Evolutionary conservation across 2,888 invertebrate genomes (phyloP), one percentile per base, ranked within the genome.

Genomic region (Drosophila robusta): DNA sequence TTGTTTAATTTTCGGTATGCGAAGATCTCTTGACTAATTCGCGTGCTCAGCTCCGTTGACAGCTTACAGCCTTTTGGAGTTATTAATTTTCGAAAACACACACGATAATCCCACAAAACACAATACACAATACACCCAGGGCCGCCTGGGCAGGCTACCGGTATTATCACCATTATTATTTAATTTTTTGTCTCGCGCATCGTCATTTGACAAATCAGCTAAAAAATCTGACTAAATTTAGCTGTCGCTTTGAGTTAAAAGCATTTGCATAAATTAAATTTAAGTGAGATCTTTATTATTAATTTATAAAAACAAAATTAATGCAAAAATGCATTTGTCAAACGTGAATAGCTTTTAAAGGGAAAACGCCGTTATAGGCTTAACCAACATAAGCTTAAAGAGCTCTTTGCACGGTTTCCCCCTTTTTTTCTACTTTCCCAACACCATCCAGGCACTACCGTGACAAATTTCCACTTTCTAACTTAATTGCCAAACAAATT

Each of bases 191-290:
- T 26, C 3, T 22, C 3, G 22, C 8, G 7, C 8, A 26, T 26
- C 24, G 32, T 61, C 65, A 63, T 55, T 66, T 67, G 61, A 78
- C 73, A 80, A 80, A 78, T 71, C 61, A 60, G 66, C 70, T 47
- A 47, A 32, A 7, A 65, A 66, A 32, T 50, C 42, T 55, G 46
- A 41, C 54, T 50, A 62, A 80, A 60, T 61, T 68, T 46, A 51
- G 58, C 70, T 81, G 75, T 75, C 81, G 77, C 77, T 69, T 67
- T 70, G 54, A 76, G 75, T 66, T 63, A 64, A 66, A 51, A 41
- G 29, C 55, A 84, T 87, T 84, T 76, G 80, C 85, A 87, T 85
- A 82, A 75, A 75, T 71, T 75, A 52, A 18, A 58, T 61, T 64
- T 29, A 38, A 52, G 11, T 58, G 36, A 66, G 55, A 58, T 69